These are phyloP conservation scores for Colletes collaris DNA, from an alignment of 2,888 invertebrate genomes.

Conservation along the genomic window DNA sequence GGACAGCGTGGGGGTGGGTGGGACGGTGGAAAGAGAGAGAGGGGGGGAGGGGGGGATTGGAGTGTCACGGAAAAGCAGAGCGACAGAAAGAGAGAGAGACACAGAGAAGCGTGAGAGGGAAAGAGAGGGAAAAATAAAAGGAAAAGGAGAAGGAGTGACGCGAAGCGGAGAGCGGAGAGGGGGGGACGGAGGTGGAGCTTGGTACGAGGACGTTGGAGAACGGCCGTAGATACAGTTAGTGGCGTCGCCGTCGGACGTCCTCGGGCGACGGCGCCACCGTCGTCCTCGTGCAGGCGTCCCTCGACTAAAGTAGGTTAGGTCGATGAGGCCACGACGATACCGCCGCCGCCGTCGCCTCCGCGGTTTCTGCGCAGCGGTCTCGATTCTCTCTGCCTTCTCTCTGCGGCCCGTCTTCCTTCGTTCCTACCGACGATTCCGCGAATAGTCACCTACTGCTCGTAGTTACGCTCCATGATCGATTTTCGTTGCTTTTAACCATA, in stretches of 20 bases:
- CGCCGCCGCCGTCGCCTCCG: constrained; percentile 57
- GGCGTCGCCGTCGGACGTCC: constrained; percentile 70
- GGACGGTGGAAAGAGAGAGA: no score
- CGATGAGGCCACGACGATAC: constrained; percentile 78
- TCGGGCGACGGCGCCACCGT: constrained; percentile 71
- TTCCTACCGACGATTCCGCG: constrained; percentile 57
- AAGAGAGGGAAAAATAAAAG: constrained; percentile 14
- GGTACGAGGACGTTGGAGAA: constrained; percentile 70
- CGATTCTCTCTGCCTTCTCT: constrained; percentile 69
- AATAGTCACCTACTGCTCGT: constrained; percentile 51
- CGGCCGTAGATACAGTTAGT: constrained; percentile 60
- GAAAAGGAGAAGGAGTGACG: constrained; percentile 18
- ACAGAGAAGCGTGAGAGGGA: not conserved
- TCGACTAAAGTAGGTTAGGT: constrained; percentile 79
- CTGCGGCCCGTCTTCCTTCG: constrained; percentile 45
- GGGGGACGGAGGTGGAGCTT: constrained; percentile 47
- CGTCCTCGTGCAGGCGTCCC: constrained; percentile 70
- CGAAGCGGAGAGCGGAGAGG: not conserved
- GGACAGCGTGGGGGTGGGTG: constrained; percentile 19
- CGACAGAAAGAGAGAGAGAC: constrained; percentile 15
- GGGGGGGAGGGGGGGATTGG: not conserved
- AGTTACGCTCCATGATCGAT: constrained; percentile 58
- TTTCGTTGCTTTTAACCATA: constrained; percentile 39
- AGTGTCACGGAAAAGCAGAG: constrained; percentile 14
- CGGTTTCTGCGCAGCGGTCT: constrained; percentile 78